Base-by-base conservation (phyloP, 2,797 vertebrate genomes). In the Cirrhinus mrigala region DNA sequence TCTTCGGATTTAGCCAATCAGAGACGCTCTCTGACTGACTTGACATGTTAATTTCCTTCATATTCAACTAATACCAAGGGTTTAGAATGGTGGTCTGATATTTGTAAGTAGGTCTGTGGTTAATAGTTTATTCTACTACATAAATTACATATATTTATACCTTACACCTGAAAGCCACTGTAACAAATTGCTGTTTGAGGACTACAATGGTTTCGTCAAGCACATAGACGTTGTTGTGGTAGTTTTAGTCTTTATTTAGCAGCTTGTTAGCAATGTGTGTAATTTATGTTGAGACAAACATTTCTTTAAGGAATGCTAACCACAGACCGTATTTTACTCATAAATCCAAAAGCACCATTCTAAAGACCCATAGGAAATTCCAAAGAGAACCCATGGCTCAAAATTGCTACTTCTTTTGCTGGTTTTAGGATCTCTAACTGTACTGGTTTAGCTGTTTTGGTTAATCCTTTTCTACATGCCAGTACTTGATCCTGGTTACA, bases 381-480 rank as follows among this genome's bases (percentile, higher is more conserved):
- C 10, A 12, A 18, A 75, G 5, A 5, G 10, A 54, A 20, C 24
- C 27, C 46, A 29, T 22, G 33, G 33, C 18, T 69, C 16, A 40
- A 33, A 24, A 71, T 16, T 6, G 6, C 22, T 24, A n/a, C 46
- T 48, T 71, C n/a, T 24, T 22, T 24, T 48, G 44, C 12, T 71
- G 71, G n/a, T 74, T 74, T 50, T 74, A 50, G 18, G 37, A 50
- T 24, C 77, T 79, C 33, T n/a, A 79, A 50, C 18, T 33, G 48
- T 33, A 54, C 33, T 54, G 27, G 1, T 20, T 52, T 9, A 52
- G 9, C 15, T 3, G 3, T 50, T 66, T 66, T 40, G 10, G 44
- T 66, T 20, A 79, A 64, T 40, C 10, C 15, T 16, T 70, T 6
- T 40, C 33, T 22, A 12, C 52, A 58, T 52, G 46, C 60, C 24